Conservation (phyloP, 2,888 invertebrate genomes). For the Ichneumoninae sp. region DNA sequence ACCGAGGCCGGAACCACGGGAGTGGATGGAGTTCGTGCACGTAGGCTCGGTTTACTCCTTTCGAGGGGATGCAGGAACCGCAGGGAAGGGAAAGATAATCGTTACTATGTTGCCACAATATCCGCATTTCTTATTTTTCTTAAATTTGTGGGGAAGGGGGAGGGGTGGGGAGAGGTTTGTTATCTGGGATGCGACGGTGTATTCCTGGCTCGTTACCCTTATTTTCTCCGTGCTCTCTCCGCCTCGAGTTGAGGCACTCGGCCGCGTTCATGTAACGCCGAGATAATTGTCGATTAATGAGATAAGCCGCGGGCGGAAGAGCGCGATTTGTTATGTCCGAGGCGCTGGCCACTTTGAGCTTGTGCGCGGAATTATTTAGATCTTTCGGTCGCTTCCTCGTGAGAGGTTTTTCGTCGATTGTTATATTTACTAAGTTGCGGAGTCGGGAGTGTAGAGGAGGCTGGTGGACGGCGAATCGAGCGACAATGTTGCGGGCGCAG, state of each 20-base stretch:
- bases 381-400: conserved; percentile 21
- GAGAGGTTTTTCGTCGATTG: background rate
- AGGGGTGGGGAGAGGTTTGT: background rate
- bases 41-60: conserved; percentile 2
- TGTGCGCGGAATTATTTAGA: conserved; percentile 7
- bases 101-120: conserved; percentile 3
- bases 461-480: background rate
- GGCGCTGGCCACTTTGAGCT: background rate
- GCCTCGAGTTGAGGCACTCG: conserved; percentile 41
- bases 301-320: conserved; percentile 69
- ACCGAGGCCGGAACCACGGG: conserved; percentile 20
- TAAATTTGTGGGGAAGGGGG: background rate
- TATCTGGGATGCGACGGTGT: background rate
- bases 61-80: conserved; percentile 29
- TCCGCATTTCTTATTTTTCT: conserved; percentile 42
- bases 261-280: conserved; percentile 65
- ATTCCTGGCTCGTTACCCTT: conserved; percentile 8
- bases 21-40: background rate
- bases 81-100: conserved; percentile 10
- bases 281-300: conserved; percentile 70
- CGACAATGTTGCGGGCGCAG: conserved; percentile 1
- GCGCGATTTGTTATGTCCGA: conserved; percentile 68
- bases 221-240: conserved; percentile 34
- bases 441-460: background rate
- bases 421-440: background rate